Evolutionary conservation across 2,797 vertebrate genomes (phyloP).

Genomic region (Ctenochaetus hawaiiensis): DNA sequence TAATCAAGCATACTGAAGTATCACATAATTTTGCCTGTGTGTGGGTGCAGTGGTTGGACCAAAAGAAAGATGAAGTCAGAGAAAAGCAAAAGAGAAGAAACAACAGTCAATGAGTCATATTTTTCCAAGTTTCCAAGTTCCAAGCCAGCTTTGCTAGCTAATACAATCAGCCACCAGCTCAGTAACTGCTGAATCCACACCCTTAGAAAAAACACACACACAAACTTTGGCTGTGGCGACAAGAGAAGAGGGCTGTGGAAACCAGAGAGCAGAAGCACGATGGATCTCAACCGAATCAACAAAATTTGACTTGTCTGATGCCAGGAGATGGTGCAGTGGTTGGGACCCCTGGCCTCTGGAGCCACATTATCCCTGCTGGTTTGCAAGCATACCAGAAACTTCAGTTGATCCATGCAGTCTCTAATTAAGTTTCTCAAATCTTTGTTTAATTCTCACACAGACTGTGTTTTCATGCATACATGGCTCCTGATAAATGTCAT

Average conservation of each 20-base stretch:
- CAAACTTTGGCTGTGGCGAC: slow-evolving; percentile 66
- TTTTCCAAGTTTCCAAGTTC: slow-evolving; percentile 47
- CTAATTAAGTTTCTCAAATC: slow-evolving; percentile 35
- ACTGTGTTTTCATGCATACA: slow-evolving; percentile 27
- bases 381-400: slow-evolving; percentile 39
- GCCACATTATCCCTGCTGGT: slow-evolving; percentile 41
- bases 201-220: slow-evolving; percentile 63
- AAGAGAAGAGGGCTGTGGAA: slow-evolving; percentile 60
- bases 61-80: slow-evolving; percentile 52
- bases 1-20: slow-evolving; percentile 26
- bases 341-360: slow-evolving; percentile 39
- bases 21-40: slow-evolving; percentile 44
- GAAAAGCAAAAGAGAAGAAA: slow-evolving; percentile 47
- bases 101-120: slow-evolving; percentile 64
- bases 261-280: slow-evolving; percentile 38
- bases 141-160: slow-evolving; percentile 64
- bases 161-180: slow-evolving; percentile 67
- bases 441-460: slow-evolving; percentile 32
- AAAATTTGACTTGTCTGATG: slow-evolving; percentile 31
- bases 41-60: slow-evolving; percentile 60
- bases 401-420: slow-evolving; percentile 16
- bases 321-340: slow-evolving; percentile 42
- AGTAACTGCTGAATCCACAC: slow-evolving; percentile 63
- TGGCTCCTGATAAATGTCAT: not conserved
- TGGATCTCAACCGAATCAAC: slow-evolving; percentile 27